Evolutionary conservation across 2,797 vertebrate species (phyloP).

Genomic region (Rhincodon typus): DNA sequence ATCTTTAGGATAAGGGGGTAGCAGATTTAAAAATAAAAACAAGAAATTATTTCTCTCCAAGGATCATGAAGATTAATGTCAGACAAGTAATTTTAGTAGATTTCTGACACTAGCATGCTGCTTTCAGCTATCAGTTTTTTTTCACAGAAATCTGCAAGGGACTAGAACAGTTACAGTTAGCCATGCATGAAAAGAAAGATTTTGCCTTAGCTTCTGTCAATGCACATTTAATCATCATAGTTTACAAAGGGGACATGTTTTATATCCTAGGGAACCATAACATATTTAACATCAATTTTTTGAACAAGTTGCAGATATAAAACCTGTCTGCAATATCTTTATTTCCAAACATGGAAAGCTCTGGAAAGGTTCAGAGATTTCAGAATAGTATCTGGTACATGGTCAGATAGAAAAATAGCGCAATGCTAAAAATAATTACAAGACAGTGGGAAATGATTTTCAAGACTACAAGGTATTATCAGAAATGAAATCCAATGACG

Average conservation of each 20-base stretch:
- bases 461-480: background rate
- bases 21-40: no score
- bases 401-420: background rate
- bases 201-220: constrained; percentile 22
- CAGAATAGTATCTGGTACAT: background rate
- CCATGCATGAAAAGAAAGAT: background rate
- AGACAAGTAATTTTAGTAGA: background rate
- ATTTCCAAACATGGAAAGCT: background rate
- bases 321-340: background rate
- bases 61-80: no score
- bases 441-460: background rate
- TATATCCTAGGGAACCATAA: constrained; percentile 5
- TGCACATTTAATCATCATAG: background rate
- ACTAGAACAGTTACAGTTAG: background rate
- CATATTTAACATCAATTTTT: background rate
- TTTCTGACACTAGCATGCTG: background rate
- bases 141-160: background rate
- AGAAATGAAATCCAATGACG: background rate
- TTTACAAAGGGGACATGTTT: background rate
- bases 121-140: background rate
- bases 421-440: background rate
- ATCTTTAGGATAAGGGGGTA: no score
- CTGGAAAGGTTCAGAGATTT: background rate
- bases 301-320: background rate
- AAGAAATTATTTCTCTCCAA: background rate